Base-by-base conservation (phyloP, 2,113 vertebrate genomes). In the Hydrochoerus hydrochaeris region DNA sequence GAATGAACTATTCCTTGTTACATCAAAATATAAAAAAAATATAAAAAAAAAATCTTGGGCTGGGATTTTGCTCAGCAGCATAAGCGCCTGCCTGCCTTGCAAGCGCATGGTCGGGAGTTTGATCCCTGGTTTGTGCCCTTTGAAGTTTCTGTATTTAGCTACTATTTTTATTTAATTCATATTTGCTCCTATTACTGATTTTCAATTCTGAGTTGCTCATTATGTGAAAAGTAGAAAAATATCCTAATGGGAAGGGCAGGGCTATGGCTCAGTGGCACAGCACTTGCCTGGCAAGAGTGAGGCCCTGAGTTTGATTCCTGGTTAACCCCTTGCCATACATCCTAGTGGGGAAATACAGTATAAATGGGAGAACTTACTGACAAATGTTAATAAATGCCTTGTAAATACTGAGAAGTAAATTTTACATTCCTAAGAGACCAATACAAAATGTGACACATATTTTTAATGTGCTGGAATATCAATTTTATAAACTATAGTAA, bases 91-190 rank as follows among this genome's bases (percentile, higher is more conserved):
- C n/a, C n/a, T n/a, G n/a, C n/a, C n/a, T n/a, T n/a, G n/a, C n/a
- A n/a, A n/a, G n/a, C n/a, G n/a, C n/a, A n/a, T n/a, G n/a, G n/a
- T n/a, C n/a, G n/a, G n/a, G n/a, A n/a, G n/a, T n/a, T n/a, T n/a
- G n/a, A n/a, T n/a, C n/a, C n/a, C n/a, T n/a, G n/a, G n/a, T n/a
- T n/a, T n/a, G n/a, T n/a, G 49, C 46, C 11, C 30, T 85, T 90
- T 49, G 81, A 52, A 94, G 58, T 62, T 92, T 35, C 24, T 90
- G 65, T 60, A 77, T 54, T 93, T 93, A 81, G 26, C 8, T 93
- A 10, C 4, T 88, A 30, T 75, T 87, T 83, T 88, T 28, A 60
- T 49, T 90, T 77, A 90, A 58, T 49, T 94, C 9, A 38, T 38
- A 67, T 67, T 75, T 77, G 14, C 49, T 60, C n/a, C 32, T 85